Evolutionary conservation across 2,113 vertebrate genomes (phyloP).

Genomic region (Bos indicus): DNA sequence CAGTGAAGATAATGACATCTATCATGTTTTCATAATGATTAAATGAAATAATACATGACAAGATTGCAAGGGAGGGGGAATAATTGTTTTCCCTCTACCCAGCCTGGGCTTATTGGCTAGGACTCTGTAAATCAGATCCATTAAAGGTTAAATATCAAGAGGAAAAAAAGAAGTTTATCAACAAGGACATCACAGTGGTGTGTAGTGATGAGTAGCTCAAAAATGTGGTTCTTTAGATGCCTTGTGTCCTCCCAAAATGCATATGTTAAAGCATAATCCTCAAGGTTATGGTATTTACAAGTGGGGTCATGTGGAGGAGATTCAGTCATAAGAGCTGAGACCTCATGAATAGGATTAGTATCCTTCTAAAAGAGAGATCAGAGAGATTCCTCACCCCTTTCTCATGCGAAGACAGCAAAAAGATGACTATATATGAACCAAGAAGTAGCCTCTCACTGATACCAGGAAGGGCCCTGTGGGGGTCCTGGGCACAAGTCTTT

Average conservation of each 20-base stretch:
- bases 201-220: not conserved
- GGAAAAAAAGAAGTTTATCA: not conserved
- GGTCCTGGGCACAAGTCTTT: not conserved
- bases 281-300: not conserved
- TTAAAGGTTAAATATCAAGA: not conserved
- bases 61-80: not conserved
- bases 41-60: not conserved
- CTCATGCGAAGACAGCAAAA: not conserved
- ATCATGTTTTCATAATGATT: not conserved
- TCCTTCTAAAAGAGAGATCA: not conserved
- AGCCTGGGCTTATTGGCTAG: not conserved
- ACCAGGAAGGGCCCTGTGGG: not conserved
- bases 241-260: not conserved
- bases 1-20: not conserved
- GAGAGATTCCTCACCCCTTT: not conserved
- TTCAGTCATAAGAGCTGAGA: not conserved
- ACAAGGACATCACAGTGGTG: not conserved
- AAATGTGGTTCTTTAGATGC: not conserved
- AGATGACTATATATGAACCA: not conserved
- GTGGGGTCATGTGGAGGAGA: accelerated
- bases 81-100: not conserved
- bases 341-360: not conserved
- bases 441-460: not conserved
- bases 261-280: not conserved
- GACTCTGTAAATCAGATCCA: not conserved